Evolutionary conservation across 1,140 invertebrate species (phyloP).

Genomic region (Theocolax elegans): DNA sequence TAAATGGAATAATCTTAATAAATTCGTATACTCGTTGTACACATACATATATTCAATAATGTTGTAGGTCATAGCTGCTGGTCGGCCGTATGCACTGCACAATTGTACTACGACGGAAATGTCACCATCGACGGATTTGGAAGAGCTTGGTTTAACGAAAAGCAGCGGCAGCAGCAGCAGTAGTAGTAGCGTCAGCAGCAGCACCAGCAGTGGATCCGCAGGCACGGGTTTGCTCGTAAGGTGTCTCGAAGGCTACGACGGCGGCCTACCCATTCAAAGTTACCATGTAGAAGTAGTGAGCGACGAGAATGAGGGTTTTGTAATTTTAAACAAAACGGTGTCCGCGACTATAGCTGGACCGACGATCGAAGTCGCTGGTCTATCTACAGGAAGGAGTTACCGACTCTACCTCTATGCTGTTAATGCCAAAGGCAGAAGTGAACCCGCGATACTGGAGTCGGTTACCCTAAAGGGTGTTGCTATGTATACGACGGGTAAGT

Average conservation of each 20-base stretch:
- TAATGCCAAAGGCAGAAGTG: constrained; percentile 86
- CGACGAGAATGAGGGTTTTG: constrained; percentile 50
- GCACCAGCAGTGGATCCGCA: too few species aligned
- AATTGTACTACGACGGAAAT: constrained; percentile 78
- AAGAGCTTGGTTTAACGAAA: constrained; percentile 52
- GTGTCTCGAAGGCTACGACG: constrained; percentile 86
- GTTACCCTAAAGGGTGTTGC: constrained; percentile 83
- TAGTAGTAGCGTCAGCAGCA: constrained; percentile 48
- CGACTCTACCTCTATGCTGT: constrained; percentile 81
- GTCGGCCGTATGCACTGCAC: constrained; percentile 85
- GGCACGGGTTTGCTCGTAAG: constrained; percentile 73
- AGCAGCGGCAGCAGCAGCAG: not conserved
- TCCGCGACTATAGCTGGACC: constrained; percentile 60
- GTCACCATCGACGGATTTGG: constrained; percentile 52
- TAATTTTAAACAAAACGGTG: constrained; percentile 55
- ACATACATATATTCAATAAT: too few species aligned
- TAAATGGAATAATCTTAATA: too few species aligned
- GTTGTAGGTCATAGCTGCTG: constrained; percentile 67
- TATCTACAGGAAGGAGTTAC: constrained; percentile 83
- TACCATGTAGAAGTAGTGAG: constrained; percentile 81
- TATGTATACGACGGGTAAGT: constrained; percentile 67
- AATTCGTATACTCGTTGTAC: too few species aligned
- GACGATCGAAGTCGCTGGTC: constrained; percentile 78
- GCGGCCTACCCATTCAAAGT: constrained; percentile 79
- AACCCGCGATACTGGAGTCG: constrained; percentile 81